phyloP scores from a whole-genome alignment of 2,888 invertebrate genomes.

The Monoplex corrugatus region DNA sequence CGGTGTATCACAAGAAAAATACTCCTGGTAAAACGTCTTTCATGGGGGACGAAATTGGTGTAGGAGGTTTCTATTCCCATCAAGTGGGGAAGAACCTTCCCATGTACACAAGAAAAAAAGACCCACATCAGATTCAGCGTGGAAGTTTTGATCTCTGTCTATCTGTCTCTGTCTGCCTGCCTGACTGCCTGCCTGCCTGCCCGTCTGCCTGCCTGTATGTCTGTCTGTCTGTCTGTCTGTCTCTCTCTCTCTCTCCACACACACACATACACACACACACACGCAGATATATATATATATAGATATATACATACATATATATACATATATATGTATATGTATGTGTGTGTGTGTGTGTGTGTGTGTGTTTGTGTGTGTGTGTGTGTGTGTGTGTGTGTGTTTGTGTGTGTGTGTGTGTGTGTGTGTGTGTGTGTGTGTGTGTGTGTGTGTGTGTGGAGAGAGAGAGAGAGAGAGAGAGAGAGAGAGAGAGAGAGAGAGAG shows the following conservation, averaged over 20 bases:
- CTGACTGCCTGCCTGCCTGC: too few relatives aligned
- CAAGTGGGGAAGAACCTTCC: too few relatives aligned
- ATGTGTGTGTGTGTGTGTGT: background rate
- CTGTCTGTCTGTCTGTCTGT: too few relatives aligned
- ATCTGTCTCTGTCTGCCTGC: too few relatives aligned
- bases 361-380: constrained; percentile 11
- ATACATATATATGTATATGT: background rate
- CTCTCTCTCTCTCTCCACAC: background rate
- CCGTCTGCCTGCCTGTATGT: too few relatives aligned
- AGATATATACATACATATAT: background rate
- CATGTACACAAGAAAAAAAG: too few relatives aligned
- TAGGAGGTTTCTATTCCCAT: too few relatives aligned
- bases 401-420: constrained; percentile 32
- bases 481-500: background rate
- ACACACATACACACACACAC: background rate
- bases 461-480: background rate
- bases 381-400: constrained; percentile 40
- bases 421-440: constrained; percentile 28
- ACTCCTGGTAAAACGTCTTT: too few relatives aligned
- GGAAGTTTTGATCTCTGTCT: too few relatives aligned
- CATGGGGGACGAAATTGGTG: too few relatives aligned
- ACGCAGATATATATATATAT: background rate
- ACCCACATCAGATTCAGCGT: too few relatives aligned
- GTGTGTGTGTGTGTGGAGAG: constrained; percentile 29
- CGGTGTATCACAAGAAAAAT: too few relatives aligned